Evolutionary conservation across 2,888 invertebrate genomes (phyloP).

Genomic region (Pollenia griseotomentosa): DNA sequence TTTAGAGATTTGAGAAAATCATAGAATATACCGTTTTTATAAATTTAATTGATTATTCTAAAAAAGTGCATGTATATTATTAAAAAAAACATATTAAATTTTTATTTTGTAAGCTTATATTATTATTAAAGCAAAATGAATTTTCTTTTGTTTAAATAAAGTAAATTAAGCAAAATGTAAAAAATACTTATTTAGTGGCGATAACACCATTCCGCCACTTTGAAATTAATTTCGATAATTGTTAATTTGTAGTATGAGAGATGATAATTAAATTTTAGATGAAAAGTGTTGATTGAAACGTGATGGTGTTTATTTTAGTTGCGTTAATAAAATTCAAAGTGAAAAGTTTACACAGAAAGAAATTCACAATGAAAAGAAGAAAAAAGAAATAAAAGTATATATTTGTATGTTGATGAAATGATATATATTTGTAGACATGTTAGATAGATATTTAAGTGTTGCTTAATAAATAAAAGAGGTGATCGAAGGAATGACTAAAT

Average conservation of each 20-base stretch:
- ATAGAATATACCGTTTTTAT: too few relatives aligned
- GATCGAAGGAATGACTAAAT: background rate
- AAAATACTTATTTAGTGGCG: slow-evolving; percentile 84
- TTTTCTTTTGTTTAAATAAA: background rate
- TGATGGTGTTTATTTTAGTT: slow-evolving; percentile 47
- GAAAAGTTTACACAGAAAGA: slow-evolving; percentile 58
- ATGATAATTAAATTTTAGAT: slow-evolving; percentile 28
- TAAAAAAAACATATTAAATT: background rate
- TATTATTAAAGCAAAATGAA: slow-evolving; percentile 10
- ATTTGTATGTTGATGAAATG: slow-evolving; percentile 2
- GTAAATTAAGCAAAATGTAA: slow-evolving; percentile 40
- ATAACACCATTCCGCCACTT: slow-evolving; percentile 84
- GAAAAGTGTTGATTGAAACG: slow-evolving; percentile 44
- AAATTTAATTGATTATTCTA: background rate
- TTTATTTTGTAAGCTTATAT: background rate
- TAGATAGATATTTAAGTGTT: background rate
- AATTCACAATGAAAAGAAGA: slow-evolving; percentile 44
- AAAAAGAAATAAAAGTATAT: slow-evolving; percentile 28
- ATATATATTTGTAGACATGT: slow-evolving; percentile 23
- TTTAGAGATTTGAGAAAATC: too few relatives aligned
- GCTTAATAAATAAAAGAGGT: background rate
- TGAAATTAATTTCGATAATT: slow-evolving; percentile 63
- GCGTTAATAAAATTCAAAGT: slow-evolving; percentile 41
- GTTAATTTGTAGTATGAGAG: slow-evolving; percentile 16
- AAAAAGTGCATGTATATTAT: slow-evolving; percentile 33